These are phyloP conservation scores for Akabosia matsudoensis DNA, from an alignment of 1,140 invertebrate species.

Conservation along the genomic window DNA sequence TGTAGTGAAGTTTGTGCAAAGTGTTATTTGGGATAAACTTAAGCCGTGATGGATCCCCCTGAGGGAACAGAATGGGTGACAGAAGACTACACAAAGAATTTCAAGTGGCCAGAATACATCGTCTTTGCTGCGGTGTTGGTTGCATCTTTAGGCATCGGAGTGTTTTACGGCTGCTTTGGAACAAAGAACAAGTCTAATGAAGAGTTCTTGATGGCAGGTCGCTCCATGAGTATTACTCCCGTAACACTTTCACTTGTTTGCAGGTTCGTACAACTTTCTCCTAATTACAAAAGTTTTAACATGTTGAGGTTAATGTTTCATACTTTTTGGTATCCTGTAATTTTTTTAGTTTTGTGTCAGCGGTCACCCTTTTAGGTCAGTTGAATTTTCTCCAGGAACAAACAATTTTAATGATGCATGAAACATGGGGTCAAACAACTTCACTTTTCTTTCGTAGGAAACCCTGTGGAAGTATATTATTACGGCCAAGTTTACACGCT, in stretches of 20 bases:
- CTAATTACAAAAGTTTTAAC: not conserved
- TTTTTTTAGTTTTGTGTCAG: conserved; percentile 57
- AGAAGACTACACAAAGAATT: conserved; percentile 21
- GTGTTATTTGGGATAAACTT: no score
- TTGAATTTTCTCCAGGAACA: not conserved
- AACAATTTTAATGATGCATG: not conserved
- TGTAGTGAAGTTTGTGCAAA: no score
- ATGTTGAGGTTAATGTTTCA: conserved; percentile 50
- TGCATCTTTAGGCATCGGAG: conserved; percentile 70
- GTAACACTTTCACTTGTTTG: conserved; percentile 76
- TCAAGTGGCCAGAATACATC: conserved; percentile 57
- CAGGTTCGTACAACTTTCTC: conserved; percentile 46
- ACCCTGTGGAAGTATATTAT: conserved; percentile 77
- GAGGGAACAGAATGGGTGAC: not conserved
- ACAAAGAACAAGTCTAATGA: conserved; percentile 68
- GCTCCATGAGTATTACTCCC: conserved; percentile 51
- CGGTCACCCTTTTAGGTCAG: conserved; percentile 54
- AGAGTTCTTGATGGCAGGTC: conserved; percentile 71
- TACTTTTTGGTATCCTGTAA: no score
- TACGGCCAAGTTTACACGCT: conserved; percentile 66
- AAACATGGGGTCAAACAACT: not conserved
- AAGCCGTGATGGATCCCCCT: not conserved
- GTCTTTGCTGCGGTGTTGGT: conserved; percentile 74
- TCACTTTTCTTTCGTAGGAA: conserved; percentile 56
- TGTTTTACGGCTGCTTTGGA: conserved; percentile 73